Base-by-base conservation (phyloP, 2,888 invertebrate genomes). In the Cryptus armator region DNA sequence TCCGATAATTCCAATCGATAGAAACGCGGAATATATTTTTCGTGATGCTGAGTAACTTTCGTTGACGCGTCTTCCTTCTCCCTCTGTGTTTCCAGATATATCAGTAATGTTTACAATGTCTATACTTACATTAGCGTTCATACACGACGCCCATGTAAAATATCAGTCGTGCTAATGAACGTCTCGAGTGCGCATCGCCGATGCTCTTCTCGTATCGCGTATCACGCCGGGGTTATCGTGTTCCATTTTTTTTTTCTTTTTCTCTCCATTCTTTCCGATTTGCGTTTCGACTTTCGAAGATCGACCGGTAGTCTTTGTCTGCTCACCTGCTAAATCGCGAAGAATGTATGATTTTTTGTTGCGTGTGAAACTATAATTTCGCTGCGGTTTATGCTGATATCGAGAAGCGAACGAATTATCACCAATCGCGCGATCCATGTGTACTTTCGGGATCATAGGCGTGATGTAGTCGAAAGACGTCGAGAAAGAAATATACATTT, bases 181-280 rank as follows among this genome's bases (percentile, higher is more conserved):
- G 79, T 75, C 74, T 77, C 59, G 71, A 70, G 78, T 44, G 68
- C 59, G 75, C 62, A 43, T 79, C 74, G 72, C 44, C 59, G 56
- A 56, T 59, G 48, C 46, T 75, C 66, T 71, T 81, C 64, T 82
- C 51, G 70, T 77, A 77, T 83, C 85, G 72, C 86, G 70, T 90
- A 89, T 89, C 89, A 77, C 86, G 81, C 78, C 82, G 87, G 90
- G 91, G 91, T 91, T 91, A 91, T 91, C 91, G 88, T 86, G 59
- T 74, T 70, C 53, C 62, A 74, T 77, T 76, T 82, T 82, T 83
- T 83, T 77, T 53, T 56, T 75, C 72, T 76, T 83, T 81, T 78
- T 72, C 46, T 48, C 24, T 77, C 68, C 62, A 62, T 71, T 82
- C 79, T 68, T 82, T 86, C 37, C 9, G 77, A 76, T 29, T 43